Conservation (phyloP, 2,113 vertebrate genomes). For the Gallinago jamesoni region DNA sequence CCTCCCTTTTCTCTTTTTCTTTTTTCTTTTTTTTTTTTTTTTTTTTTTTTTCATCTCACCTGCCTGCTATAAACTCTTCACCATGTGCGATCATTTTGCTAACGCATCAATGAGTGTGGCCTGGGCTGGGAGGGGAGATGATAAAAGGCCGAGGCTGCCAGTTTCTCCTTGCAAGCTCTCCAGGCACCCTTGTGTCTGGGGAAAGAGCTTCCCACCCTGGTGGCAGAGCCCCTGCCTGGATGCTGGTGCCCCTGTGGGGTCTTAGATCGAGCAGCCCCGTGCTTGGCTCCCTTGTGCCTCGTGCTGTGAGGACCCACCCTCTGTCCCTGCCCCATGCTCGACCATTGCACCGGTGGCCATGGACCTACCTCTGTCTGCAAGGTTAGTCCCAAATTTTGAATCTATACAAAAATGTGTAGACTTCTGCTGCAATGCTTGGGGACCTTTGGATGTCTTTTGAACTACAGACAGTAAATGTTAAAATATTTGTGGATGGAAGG, state of each 20-base stretch:
- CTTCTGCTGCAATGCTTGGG: not conserved
- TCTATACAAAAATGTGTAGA: fast-evolving
- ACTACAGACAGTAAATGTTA: not conserved
- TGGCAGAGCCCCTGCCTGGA: not conserved
- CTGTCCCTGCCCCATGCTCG: fast-evolving
- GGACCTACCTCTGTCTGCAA: not conserved
- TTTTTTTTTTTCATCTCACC: not conserved
- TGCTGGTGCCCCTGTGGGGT: fast-evolving
- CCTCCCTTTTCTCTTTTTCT: not conserved
- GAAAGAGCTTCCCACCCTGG: not conserved
- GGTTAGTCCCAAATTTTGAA: not conserved
- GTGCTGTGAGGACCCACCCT: fast-evolving
- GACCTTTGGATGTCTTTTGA: not conserved
- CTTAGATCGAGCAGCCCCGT: fast-evolving
- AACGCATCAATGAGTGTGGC: not conserved
- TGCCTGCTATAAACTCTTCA: not conserved
- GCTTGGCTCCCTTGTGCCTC: not conserved
- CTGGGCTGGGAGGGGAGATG: not conserved
- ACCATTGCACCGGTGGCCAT: fast-evolving
- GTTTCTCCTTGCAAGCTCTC: fast-evolving
- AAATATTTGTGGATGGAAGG: not conserved
- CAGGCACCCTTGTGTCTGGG: fast-evolving
- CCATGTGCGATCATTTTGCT: not conserved
- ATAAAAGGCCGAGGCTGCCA: not conserved
- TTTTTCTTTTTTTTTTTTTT: no score